A percentile compares a stretch with the other conserved stretches of the same genome.
These are phyloP conservation scores for Alligator mississippiensis DNA, from an alignment of 2,113 vertebrate genomes.

Conservation along the genomic window DNA sequence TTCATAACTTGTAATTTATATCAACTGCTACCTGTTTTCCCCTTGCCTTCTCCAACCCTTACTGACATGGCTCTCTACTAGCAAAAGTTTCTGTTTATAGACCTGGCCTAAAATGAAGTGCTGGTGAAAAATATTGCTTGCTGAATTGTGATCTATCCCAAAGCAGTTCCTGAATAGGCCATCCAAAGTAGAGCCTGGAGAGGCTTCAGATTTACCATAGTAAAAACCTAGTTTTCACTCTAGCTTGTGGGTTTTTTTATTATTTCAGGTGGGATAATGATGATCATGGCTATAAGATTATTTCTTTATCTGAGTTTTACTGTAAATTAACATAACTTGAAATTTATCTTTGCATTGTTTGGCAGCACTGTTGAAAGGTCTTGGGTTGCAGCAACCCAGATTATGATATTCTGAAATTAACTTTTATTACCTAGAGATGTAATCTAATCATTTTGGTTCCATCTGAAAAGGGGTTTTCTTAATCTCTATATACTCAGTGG, in stretches of 20 bases:
- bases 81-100: neutral
- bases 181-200: neutral
- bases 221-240: neutral
- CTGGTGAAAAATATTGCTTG: neutral
- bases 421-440: neutral
- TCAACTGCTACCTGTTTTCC: neutral
- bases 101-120: neutral
- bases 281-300: neutral
- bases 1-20: neutral
- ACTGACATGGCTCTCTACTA: neutral
- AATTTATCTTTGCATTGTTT: neutral
- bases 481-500: neutral
- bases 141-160: neutral
- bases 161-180: neutral
- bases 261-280: neutral
- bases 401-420: neutral
- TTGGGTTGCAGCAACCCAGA: too few species aligned
- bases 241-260: neutral
- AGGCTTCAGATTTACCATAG: neutral
- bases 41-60: neutral
- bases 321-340: neutral
- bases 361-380: neutral
- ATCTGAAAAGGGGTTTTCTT: neutral
- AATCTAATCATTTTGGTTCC: slow-evolving; percentile 4
- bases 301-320: neutral